These are phyloP conservation scores for Apis laboriosa DNA, from an alignment of 1,140 invertebrate genomes.

Conservation along the genomic window DNA sequence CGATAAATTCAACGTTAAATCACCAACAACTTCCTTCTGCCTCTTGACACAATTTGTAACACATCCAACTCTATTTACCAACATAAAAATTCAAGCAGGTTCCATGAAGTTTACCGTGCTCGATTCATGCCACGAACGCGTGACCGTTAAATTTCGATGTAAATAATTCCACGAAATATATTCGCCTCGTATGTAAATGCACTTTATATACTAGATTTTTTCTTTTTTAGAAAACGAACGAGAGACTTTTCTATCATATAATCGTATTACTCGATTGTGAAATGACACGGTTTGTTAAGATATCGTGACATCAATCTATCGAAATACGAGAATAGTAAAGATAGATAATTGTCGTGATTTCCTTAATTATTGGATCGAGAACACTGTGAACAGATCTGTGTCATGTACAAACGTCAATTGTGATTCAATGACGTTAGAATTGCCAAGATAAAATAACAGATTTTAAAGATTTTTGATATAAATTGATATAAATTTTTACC, in stretches of 20 bases:
- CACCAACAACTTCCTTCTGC: not conserved
- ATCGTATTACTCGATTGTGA: not conserved
- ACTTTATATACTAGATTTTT: too few relatives aligned
- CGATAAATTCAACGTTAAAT: not conserved
- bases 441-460: too few relatives aligned
- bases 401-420: too few relatives aligned
- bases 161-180: constrained; percentile 23
- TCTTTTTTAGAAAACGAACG: not conserved
- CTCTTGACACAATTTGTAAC: not conserved
- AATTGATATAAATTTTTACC: too few relatives aligned
- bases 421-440: too few relatives aligned
- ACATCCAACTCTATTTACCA: constrained; percentile 6
- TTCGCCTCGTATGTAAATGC: not conserved
- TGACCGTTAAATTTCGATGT: not conserved
- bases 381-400: too few relatives aligned
- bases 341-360: not conserved
- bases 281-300: not conserved
- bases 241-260: not conserved
- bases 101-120: not conserved
- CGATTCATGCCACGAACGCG: not conserved
- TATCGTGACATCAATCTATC: not conserved
- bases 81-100: not conserved
- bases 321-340: not conserved
- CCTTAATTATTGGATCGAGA: not conserved
- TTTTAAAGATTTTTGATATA: too few relatives aligned